Conservation (phyloP, 2,797 vertebrate genomes). For the Hirundo rustica region DNA sequence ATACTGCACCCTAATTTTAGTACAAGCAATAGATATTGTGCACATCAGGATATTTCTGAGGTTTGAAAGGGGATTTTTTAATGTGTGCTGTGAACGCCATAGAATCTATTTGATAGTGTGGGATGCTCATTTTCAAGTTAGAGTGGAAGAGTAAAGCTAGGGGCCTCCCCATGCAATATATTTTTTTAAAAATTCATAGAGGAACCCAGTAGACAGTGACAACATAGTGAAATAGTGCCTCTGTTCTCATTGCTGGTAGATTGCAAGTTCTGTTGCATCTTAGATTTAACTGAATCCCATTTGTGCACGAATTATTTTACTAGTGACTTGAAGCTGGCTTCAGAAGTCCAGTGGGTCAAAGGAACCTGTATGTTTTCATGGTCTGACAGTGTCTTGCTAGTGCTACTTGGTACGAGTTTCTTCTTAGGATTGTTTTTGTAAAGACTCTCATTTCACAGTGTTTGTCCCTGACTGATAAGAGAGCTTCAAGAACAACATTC, state of each 20-base stretch:
- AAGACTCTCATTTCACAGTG: background rate
- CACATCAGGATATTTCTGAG: background rate
- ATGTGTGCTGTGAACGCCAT: background rate
- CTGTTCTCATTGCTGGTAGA: background rate
- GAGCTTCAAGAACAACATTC: background rate
- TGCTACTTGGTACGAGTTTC: background rate
- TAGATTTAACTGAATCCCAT: background rate
- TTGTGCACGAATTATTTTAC: background rate
- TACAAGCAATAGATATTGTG: background rate
- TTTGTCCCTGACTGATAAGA: constrained; percentile 10
- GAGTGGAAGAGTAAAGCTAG: background rate
- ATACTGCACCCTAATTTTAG: background rate
- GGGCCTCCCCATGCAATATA: background rate
- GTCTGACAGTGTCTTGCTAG: background rate
- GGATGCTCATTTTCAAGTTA: background rate
- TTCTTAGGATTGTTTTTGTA: background rate
- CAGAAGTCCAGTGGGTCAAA: background rate
- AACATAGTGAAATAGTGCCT: background rate
- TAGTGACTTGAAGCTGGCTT: background rate
- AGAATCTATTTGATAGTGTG: background rate
- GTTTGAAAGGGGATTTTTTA: background rate
- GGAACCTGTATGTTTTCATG: background rate
- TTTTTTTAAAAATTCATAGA: background rate
- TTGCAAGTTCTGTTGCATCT: background rate
- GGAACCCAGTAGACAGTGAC: background rate